These are phyloP conservation scores for Anodontia alba DNA, from an alignment of 2,888 invertebrate genomes.

Conservation along the genomic window DNA sequence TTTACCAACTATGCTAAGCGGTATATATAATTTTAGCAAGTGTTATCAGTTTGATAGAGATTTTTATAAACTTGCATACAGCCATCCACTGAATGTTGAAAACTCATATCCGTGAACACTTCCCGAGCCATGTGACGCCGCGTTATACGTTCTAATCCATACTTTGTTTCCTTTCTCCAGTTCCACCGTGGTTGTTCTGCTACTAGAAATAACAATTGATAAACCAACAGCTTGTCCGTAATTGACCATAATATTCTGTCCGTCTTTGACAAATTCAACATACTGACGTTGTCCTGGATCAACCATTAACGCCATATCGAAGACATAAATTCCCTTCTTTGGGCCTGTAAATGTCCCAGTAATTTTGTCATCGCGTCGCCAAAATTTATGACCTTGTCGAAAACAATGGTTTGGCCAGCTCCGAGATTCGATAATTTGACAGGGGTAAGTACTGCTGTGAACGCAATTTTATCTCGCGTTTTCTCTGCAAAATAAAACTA, in stretches of 20 bases:
- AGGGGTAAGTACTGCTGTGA: slow-evolving; percentile 21
- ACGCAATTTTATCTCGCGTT: too few species aligned
- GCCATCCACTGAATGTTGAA: neutral
- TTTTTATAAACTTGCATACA: too few species aligned
- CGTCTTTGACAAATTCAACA: slow-evolving; percentile 25
- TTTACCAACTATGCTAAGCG: too few species aligned
- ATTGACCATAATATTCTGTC: slow-evolving; percentile 17
- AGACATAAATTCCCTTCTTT: too few species aligned
- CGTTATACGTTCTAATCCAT: slow-evolving; percentile 5
- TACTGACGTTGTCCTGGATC: slow-evolving; percentile 19
- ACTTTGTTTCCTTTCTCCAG: too few species aligned
- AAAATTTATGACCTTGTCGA: slow-evolving; percentile 19
- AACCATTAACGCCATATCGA: too few species aligned
- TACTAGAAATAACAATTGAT: neutral
- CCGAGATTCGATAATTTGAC: slow-evolving; percentile 11
- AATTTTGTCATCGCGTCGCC: slow-evolving; percentile 17
- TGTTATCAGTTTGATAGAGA: too few species aligned
- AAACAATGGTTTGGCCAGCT: too few species aligned
- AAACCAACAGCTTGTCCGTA: slow-evolving; percentile 17
- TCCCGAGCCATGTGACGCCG: slow-evolving; percentile 7
- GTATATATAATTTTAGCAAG: too few species aligned
- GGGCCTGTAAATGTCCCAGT: too few species aligned
- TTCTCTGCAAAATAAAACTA: too few species aligned
- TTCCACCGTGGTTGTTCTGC: slow-evolving; percentile 16
- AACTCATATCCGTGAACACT: slow-evolving; percentile 17